Conservation (phyloP, 2,888 invertebrate genomes). For the Amphimallon solstitiale region DNA sequence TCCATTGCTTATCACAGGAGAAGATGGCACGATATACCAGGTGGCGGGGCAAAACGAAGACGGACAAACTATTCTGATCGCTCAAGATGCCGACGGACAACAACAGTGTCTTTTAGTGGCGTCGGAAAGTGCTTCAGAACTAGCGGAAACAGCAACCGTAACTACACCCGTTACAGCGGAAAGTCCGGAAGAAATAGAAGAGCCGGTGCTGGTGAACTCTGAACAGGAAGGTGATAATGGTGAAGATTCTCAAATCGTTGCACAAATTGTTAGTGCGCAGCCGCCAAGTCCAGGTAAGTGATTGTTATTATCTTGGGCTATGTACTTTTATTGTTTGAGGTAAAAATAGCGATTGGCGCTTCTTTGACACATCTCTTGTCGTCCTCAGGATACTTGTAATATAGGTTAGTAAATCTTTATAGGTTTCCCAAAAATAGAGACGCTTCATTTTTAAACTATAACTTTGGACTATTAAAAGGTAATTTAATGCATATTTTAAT, state of each 20-base stretch:
- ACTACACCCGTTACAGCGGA: constrained; percentile 46
- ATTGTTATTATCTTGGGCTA: not conserved
- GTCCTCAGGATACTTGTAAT: no score
- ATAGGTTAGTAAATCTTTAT: no score
- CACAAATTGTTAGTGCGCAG: constrained; percentile 86
- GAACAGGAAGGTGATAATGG: constrained; percentile 63
- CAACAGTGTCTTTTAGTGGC: constrained; percentile 77
- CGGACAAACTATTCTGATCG: constrained; percentile 79
- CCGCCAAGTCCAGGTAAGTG: constrained; percentile 81
- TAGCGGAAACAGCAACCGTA: constrained; percentile 66
- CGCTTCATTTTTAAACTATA: no score
- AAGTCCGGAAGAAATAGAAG: constrained; percentile 44
- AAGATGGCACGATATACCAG: constrained; percentile 84
- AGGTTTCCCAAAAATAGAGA: no score
- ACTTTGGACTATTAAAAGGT: no score
- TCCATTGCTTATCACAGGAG: constrained; percentile 82
- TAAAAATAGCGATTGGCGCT: not conserved
- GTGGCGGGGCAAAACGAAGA: constrained; percentile 79
- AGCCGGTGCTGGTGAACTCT: constrained; percentile 38
- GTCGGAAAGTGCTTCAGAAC: constrained; percentile 68
- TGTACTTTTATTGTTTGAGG: not conserved
- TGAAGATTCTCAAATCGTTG: constrained; percentile 77
- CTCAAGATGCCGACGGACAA: constrained; percentile 79
- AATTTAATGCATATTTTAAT: no score
- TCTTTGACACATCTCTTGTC: no score